Percentiles rank a stretch among this genome's conserved stretches.
These are phyloP conservation scores for Plagodis dolabraria DNA, from an alignment of 2,888 invertebrate genomes.

Conservation along the genomic window DNA sequence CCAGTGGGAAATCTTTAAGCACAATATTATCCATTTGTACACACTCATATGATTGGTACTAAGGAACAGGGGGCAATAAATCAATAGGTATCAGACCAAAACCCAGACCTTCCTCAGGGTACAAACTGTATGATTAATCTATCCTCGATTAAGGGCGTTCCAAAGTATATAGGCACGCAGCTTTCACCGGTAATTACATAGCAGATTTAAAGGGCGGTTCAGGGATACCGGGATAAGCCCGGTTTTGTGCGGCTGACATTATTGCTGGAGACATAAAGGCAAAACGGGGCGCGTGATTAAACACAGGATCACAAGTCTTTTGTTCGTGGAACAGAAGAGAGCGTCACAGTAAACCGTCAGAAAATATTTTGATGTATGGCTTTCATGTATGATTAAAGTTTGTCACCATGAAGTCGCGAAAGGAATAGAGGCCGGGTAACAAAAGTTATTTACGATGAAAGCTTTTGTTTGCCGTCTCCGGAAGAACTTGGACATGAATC, in stretches of 20 bases:
- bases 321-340: slow-evolving; percentile 31
- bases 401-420: slow-evolving; percentile 50
- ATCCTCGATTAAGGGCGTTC: slow-evolving; percentile 27
- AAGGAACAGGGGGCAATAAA: slow-evolving; percentile 39
- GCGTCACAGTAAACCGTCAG: slow-evolving; percentile 50
- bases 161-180: slow-evolving; percentile 30
- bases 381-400: slow-evolving; percentile 43
- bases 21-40: slow-evolving; percentile 4
- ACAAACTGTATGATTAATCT: slow-evolving; percentile 33
- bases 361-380: slow-evolving; percentile 41
- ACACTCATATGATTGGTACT: slow-evolving; percentile 30
- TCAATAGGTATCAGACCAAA: slow-evolving; percentile 34
- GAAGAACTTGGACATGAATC: slow-evolving; percentile 46
- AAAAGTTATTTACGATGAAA: slow-evolving; percentile 31
- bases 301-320: slow-evolving; percentile 36
- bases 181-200: slow-evolving; percentile 39
- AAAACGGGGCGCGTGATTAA: slow-evolving; percentile 37
- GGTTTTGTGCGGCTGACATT: slow-evolving; percentile 34
- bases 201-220: slow-evolving; percentile 29
- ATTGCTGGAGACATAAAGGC: slow-evolving; percentile 31
- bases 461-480: slow-evolving; percentile 13
- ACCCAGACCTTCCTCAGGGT: slow-evolving; percentile 36
- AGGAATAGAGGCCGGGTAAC: slow-evolving; percentile 37
- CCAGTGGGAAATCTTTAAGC: slow-evolving; percentile 17
- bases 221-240: slow-evolving; percentile 33